Base-by-base conservation (phyloP, 1,140 invertebrate genomes). In the Nebria ingens region DNA sequence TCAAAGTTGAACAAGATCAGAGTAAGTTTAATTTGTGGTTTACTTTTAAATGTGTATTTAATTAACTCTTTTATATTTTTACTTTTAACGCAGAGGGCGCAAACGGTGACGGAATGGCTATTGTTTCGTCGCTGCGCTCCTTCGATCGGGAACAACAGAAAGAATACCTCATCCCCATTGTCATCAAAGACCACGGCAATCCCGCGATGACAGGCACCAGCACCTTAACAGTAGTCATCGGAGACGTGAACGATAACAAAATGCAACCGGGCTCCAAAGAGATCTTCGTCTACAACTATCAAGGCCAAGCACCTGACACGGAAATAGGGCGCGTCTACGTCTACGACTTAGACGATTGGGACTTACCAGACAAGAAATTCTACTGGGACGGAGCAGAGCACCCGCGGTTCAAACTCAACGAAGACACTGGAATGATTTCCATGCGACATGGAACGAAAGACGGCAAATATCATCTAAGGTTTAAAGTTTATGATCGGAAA, bases 271-370 rank as follows among this genome's bases (percentile, higher is more conserved):
- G 95, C 0, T 87, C 87, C 1, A 98, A 98, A 73, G 91, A 96
- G 57, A 97, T 98, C 60, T 89, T 95, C 68, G 91, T 97, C 0
- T 98, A 98, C 71, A 97, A 96, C 72, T 97, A 96, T 56, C 79
- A 94, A 84, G 89, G 91, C 50, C 85, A 91, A 72, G 86, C 90
- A 58, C 91, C 89, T 1, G 87, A 94, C 61, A 93, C 91, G 0
- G 89, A 91, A 70, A 93, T 98, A 58, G 95, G 96, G 20, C 78
- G 91, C 57, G 94, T 97, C 1, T 96, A 97, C 69, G 93, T 97
- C 0, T 91, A 93, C 68, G 95, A 98, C 75, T 73, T 93, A 42
- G 95, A 98, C 71, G 95, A 98, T 68, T 98, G 93, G 94, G 95
- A 98, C 77, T 70, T 96, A 58, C 89, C 90, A 0, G 94, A 98